phyloP scores from a whole-genome alignment of 2,113 vertebrate species.

The Microtus ochrogaster region DNA sequence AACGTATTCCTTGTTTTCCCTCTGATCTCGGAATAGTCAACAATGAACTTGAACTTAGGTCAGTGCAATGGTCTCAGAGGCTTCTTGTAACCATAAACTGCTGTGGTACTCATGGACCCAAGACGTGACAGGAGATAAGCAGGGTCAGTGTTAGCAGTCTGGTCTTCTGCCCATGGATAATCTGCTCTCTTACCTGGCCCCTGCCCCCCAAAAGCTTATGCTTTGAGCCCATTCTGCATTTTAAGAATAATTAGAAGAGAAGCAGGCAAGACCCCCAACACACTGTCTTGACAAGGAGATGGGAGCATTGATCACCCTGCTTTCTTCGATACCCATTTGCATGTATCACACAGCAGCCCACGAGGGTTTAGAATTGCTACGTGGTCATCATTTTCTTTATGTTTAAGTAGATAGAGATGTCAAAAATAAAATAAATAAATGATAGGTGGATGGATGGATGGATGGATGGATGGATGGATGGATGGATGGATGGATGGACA shows the following conservation, averaged over 20 bases:
- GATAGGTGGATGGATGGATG: accelerated
- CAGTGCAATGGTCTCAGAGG: neutral
- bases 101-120: neutral
- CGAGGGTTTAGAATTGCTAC: neutral
- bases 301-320: too few relatives aligned
- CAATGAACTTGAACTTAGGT: neutral
- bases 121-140: neutral
- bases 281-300: neutral
- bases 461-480: neutral
- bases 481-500: neutral
- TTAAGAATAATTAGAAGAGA: neutral
- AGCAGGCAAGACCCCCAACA: neutral
- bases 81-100: neutral
- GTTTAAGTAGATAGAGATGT: neutral
- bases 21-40: neutral
- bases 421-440: neutral
- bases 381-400: neutral
- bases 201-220: neutral
- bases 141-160: neutral
- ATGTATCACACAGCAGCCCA: neutral
- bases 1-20: neutral
- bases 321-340: neutral
- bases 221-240: neutral
- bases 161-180: too few relatives aligned
- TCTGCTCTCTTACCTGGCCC: neutral